Evolutionary conservation across 30 jellyfish, hydroid and myxozoan species (phyloP), one percentile per base, ranked within the genome.

Genomic region (Cassiopea andromeda): DNA sequence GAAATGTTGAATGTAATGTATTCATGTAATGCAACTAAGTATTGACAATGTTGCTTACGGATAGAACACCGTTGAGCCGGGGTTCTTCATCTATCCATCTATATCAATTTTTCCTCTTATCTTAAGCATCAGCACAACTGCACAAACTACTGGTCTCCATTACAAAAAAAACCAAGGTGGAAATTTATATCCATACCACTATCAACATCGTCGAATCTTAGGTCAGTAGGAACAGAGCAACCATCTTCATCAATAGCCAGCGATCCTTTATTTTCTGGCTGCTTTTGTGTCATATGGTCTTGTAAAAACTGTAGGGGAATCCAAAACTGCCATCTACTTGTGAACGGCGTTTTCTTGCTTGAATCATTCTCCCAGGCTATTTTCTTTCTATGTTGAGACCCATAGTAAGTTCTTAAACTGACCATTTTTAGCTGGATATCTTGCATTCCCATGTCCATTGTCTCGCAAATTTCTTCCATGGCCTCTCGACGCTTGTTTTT

Each of bases 251-350:
- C 90, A 8, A 64, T n/a, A 10, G 58, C 70, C 48, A 68, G 16
- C 6, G 68, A 19, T 14, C 49, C 69, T 17, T 73, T 74, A 18
- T 38, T 47, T 45, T 85, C 93, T 48, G 82, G 46, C 12, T 75
- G 93, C 46, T 75, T 85, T 75, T 85, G 89, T 19, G 89, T 75
- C 94, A 87, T 87, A 69, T 73, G 87, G 50, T 87, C 97, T 15
- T 89, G 81, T 47, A 93, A 72, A 73, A 93, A 93, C 38, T 87
- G 84, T 78, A 93, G 88, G 59, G 91, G 83, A 27, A 70, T 84
- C 88, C 89, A 93, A 68, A 70, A 93, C 82, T 93, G 91, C 98
- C 98, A 93, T 43, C 98, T 80, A 18, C 94, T 87, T 43, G 66
- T 75, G 92, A 78, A 81, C 43, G 83, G 81, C 43, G 93, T 60